phyloP scores from a whole-genome alignment of 2,797 vertebrate genomes.

The Erethizon dorsatum region DNA sequence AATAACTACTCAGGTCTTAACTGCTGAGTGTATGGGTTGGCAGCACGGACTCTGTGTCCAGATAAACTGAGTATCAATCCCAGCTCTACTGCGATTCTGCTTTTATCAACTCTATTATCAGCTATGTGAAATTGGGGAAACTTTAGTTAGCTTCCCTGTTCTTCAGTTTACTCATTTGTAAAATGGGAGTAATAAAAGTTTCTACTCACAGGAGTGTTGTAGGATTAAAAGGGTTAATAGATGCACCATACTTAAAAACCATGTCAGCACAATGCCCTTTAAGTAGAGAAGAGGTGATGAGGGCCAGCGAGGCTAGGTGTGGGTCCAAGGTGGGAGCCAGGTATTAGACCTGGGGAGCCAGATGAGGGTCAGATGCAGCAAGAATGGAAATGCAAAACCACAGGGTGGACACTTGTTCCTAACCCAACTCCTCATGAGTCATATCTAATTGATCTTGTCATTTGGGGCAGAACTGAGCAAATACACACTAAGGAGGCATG shows the following conservation, averaged over 20 bases:
- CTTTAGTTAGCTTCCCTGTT: not conserved
- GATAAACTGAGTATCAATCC: not conserved
- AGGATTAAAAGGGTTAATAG: not conserved
- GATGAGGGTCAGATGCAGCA: not conserved
- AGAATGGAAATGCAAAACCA: not conserved
- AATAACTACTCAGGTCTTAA: not conserved
- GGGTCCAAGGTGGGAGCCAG: not conserved
- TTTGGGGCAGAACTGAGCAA: not conserved
- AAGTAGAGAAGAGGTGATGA: not conserved
- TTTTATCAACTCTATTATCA: not conserved
- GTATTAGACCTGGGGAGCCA: not conserved
- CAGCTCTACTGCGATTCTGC: not conserved
- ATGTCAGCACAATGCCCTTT: not conserved
- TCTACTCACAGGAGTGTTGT: not conserved
- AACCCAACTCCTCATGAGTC: not conserved
- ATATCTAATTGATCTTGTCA: not conserved
- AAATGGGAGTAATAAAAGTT: not conserved
- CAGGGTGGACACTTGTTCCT: not conserved
- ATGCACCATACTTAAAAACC: slow-evolving; percentile 27
- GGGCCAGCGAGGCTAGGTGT: not conserved
- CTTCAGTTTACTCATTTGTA: slow-evolving; percentile 41
- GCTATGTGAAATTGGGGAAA: not conserved
- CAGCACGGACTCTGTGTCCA: not conserved
- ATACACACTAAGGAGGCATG: not conserved
- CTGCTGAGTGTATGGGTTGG: not conserved